Percentiles rank a stretch among this genome's conserved stretches.
Evolutionary conservation across 2,113 vertebrate species (phyloP).

Genomic region (Danionella cerebrum): DNA sequence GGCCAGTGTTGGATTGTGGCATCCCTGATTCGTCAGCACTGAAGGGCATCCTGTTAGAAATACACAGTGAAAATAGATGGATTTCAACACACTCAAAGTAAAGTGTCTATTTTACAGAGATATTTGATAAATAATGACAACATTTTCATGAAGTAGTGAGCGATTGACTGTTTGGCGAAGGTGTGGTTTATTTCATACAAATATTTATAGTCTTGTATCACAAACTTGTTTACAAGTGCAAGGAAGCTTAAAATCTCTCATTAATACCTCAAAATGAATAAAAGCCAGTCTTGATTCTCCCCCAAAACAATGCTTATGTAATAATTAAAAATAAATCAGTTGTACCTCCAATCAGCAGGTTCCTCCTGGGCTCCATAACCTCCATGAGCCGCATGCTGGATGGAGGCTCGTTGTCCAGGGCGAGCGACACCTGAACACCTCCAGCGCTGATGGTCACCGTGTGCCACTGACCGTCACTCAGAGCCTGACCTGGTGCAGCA

Average conservation of each 20-base stretch:
- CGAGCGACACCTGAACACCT: slow-evolving; percentile 68
- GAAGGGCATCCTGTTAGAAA: slow-evolving; percentile 69
- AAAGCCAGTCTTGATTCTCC: too few relatives aligned
- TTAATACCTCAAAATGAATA: too few relatives aligned
- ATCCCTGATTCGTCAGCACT: slow-evolving; percentile 63
- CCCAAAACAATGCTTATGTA: background rate
- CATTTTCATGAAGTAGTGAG: too few relatives aligned
- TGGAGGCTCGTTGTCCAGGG: slow-evolving; percentile 63
- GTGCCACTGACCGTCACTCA: slow-evolving; percentile 80
- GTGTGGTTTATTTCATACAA: too few relatives aligned
- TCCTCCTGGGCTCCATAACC: slow-evolving; percentile 67
- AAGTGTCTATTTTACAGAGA: too few relatives aligned
- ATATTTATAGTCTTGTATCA: too few relatives aligned
- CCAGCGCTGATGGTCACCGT: slow-evolving; percentile 67
- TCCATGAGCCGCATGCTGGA: slow-evolving; percentile 59
- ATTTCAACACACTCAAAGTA: too few relatives aligned
- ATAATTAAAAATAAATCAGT: background rate
- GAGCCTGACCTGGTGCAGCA: slow-evolving; percentile 57
- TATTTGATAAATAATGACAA: too few relatives aligned
- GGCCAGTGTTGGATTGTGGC: slow-evolving; percentile 75
- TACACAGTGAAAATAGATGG: background rate
- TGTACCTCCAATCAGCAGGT: slow-evolving; percentile 77
- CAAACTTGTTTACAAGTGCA: too few relatives aligned
- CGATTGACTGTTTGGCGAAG: too few relatives aligned
- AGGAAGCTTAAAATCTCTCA: too few relatives aligned